phyloP scores from a whole-genome alignment of 2,113 vertebrate species.

The Pelodiscus sinensis region DNA sequence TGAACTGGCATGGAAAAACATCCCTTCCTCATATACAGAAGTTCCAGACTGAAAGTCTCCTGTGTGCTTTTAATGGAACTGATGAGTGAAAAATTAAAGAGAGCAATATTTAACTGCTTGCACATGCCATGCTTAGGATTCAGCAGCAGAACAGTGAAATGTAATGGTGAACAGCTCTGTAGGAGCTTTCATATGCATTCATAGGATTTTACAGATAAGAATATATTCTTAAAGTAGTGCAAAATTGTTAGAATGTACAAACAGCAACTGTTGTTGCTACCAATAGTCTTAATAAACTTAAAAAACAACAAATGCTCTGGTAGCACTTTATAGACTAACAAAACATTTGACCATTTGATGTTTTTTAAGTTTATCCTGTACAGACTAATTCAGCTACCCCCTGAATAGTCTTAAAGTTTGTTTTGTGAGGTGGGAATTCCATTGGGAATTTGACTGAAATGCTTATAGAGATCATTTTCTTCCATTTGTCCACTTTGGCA shows the following conservation, averaged over 20 bases:
- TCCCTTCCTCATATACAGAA: background rate
- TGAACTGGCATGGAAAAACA: conserved; percentile 6
- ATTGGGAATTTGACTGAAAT: background rate
- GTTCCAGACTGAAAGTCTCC: background rate
- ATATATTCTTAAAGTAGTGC: background rate
- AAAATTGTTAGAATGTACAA: accelerated
- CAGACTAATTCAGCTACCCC: too few relatives aligned
- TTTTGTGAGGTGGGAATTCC: conserved; percentile 11
- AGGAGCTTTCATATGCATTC: background rate
- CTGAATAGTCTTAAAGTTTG: background rate
- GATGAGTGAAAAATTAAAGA: conserved; percentile 20
- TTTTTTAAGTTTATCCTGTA: too few relatives aligned
- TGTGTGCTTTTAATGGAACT: background rate
- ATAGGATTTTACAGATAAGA: background rate
- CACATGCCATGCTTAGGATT: background rate
- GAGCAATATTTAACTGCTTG: conserved; percentile 9
- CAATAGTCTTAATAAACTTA: background rate
- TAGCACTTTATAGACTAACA: too few relatives aligned
- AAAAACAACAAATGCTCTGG: too few relatives aligned
- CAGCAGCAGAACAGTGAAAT: background rate
- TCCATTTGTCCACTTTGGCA: background rate
- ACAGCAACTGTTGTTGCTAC: background rate
- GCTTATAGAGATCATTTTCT: background rate
- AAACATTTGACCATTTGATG: too few relatives aligned
- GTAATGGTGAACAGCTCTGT: background rate